Percentiles rank a stretch among this genome's conserved stretches.
Evolutionary conservation across 2,797 vertebrate genomes (phyloP).

Genomic region (Avahi laniger): DNA sequence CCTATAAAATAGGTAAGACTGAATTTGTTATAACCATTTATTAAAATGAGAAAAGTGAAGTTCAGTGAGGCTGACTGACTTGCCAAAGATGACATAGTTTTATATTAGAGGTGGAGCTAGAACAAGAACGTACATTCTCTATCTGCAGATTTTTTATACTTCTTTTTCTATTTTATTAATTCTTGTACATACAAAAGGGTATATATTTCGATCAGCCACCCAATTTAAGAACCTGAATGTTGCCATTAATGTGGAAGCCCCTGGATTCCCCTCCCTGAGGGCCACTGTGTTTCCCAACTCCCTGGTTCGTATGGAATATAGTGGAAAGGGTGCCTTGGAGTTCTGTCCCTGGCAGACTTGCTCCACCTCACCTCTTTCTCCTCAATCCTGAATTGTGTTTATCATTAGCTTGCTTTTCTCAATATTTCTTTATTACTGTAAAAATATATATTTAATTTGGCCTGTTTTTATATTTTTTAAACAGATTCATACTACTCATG

Average conservation of each 20-base stretch:
- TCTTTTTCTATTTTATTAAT: constrained; percentile 15
- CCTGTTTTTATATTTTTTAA: background rate
- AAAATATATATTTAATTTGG: background rate
- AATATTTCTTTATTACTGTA: background rate
- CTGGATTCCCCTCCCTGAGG: background rate
- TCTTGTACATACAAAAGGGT: background rate
- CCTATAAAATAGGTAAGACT: constrained; percentile 60
- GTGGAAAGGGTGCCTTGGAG: background rate
- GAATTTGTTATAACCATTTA: constrained; percentile 46
- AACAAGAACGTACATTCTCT: background rate
- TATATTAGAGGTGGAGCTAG: background rate
- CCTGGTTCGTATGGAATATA: no score
- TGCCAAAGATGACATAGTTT: constrained; percentile 62
- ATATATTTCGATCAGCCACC: background rate
- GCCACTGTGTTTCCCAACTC: background rate
- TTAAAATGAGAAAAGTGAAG: constrained; percentile 44
- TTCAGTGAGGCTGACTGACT: background rate
- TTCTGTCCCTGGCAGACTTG: background rate
- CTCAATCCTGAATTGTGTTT: background rate
- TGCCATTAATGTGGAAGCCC: background rate
- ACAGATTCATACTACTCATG: background rate
- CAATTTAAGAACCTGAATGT: background rate
- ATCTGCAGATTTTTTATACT: background rate
- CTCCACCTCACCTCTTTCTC: background rate
- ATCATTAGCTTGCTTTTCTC: background rate